Evolutionary conservation across 37 sponge, comb jelly and placozoan genomes (phyloP).

Genomic region (Cliona cf. orientalis): DNA sequence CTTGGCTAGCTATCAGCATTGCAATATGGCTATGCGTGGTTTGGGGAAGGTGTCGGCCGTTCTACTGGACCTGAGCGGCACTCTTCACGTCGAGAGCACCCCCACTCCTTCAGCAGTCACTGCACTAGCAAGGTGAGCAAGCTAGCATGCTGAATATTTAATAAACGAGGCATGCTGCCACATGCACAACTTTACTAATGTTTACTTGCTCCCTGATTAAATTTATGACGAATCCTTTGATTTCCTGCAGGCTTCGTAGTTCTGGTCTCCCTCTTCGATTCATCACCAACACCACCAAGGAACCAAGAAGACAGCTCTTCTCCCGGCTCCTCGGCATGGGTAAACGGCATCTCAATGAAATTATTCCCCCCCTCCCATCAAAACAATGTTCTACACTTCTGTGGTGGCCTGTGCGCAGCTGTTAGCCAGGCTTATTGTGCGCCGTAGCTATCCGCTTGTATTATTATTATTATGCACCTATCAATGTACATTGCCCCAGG

Average conservation of each 20-base stretch:
- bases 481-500: too few species aligned
- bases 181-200: not conserved
- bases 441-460: not conserved
- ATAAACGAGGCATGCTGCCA: too few species aligned
- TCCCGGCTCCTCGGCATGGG: conserved; percentile 35
- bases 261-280: conserved; percentile 36
- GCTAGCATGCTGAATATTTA: not conserved
- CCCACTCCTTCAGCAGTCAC: conserved; percentile 47
- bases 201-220: not conserved
- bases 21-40: not conserved
- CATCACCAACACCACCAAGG: conserved; percentile 80
- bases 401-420: too few species aligned
- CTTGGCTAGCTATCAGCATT: not conserved
- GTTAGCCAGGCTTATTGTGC: not conserved
- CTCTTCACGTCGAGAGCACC: conserved; percentile 64
- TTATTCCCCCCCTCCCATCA: not conserved
- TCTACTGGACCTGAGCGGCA: conserved; percentile 78
- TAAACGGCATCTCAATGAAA: too few species aligned
- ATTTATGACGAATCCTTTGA: not conserved
- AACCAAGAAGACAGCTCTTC: conserved; percentile 42
- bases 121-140: conserved; percentile 58
- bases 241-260: conserved; percentile 16
- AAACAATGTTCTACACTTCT: too few species aligned
- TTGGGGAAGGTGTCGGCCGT: conserved; percentile 37
- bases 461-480: not conserved